phyloP scores from a whole-genome alignment of 2,113 vertebrate genomes.

The Pollimyrus isidori region DNA sequence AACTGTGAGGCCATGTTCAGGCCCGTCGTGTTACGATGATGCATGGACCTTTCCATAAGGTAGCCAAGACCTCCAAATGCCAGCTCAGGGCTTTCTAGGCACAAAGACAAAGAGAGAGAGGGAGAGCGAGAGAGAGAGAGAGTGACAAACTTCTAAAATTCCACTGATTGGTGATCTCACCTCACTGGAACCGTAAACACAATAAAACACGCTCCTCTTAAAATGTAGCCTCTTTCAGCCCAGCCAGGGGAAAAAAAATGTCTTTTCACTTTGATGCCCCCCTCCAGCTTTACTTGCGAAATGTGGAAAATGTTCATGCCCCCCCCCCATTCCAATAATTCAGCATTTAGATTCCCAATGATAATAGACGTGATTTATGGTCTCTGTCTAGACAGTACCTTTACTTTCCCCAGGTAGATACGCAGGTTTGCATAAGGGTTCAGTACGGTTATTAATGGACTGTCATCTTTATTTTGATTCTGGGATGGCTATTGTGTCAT shows the following conservation, averaged over 20 bases:
- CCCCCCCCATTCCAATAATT: conserved; percentile 24
- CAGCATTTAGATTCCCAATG: conserved; percentile 70
- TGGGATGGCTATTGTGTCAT: conserved; percentile 2
- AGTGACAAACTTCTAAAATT: neutral
- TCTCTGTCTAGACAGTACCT: conserved; percentile 56
- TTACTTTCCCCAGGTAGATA: conserved; percentile 41
- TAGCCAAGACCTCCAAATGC: neutral
- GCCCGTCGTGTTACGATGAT: neutral
- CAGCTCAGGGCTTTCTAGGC: neutral
- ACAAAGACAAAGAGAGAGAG: neutral
- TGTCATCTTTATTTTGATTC: conserved; percentile 28
- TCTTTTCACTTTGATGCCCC: neutral
- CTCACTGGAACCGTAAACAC: neutral
- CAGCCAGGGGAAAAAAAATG: neutral
- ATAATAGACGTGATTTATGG: conserved; percentile 76
- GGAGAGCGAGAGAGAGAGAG: neutral
- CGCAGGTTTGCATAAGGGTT: conserved; percentile 16
- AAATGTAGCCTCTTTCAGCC: neutral
- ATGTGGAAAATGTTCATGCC: neutral
- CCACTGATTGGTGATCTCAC: neutral
- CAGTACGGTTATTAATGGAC: conserved; percentile 17
- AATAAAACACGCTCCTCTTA: neutral
- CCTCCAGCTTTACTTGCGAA: neutral
- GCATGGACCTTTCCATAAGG: neutral
- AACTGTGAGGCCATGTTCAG: neutral